These are phyloP conservation scores for Achroia grisella DNA, from an alignment of 1,140 invertebrate species.

Conservation along the genomic window DNA sequence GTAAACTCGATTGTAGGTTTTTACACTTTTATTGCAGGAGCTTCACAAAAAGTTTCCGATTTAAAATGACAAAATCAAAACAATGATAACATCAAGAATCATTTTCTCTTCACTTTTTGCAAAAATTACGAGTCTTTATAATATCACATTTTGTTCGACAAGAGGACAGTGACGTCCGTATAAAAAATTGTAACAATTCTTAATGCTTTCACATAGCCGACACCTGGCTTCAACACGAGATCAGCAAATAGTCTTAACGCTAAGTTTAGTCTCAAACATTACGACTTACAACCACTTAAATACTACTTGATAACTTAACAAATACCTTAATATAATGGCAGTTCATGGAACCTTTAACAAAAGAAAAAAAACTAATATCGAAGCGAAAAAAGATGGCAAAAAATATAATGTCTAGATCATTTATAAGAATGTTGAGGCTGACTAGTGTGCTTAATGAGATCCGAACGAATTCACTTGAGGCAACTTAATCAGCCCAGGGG, in stretches of 20 bases:
- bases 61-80: constrained; percentile 68
- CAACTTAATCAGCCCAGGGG: constrained; percentile 54
- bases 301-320: constrained; percentile 61
- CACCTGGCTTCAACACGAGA: constrained; percentile 63
- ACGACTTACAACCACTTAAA: constrained; percentile 60
- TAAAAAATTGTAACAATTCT: constrained; percentile 70
- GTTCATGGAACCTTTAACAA: constrained; percentile 40
- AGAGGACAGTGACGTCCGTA: constrained; percentile 67
- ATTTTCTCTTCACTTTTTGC: constrained; percentile 52
- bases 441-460: constrained; percentile 41
- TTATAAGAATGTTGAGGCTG: constrained; percentile 24
- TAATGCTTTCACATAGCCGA: constrained; percentile 68
- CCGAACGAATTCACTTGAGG: constrained; percentile 43
- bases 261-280: constrained; percentile 53
- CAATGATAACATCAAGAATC: constrained; percentile 73
- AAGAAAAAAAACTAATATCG: constrained; percentile 32
- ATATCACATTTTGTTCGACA: constrained; percentile 71
- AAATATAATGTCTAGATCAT: constrained; percentile 18
- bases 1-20: background rate
- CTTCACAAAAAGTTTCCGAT: constrained; percentile 68
- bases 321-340: constrained; percentile 62
- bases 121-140: constrained; percentile 67
- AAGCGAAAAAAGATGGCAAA: constrained; percentile 34
- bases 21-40: constrained; percentile 59
- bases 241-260: constrained; percentile 59